phyloP scores from a whole-genome alignment of 2,888 invertebrate species.

The Clunio marinus region DNA sequence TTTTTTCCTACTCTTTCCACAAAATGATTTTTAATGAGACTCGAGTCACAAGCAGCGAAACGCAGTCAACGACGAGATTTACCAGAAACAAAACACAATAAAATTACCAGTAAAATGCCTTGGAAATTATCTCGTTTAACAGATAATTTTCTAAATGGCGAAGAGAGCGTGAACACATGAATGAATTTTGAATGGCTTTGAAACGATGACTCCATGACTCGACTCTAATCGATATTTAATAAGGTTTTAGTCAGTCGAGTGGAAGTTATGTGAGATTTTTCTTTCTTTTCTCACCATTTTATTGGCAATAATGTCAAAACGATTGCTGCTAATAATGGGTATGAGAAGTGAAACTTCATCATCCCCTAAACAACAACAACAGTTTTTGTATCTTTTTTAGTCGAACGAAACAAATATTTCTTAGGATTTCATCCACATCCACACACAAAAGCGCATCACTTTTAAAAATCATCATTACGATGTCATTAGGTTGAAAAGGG shows the following conservation, averaged over 20 bases:
- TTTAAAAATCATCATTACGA: slow-evolving; percentile 19
- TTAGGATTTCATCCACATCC: too few relatives aligned
- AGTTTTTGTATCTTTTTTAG: neutral
- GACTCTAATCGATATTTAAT: slow-evolving; percentile 35
- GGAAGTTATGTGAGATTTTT: slow-evolving; percentile 19
- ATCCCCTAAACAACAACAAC: slow-evolving; percentile 1
- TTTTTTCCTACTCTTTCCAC: neutral
- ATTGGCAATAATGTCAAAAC: slow-evolving; percentile 10
- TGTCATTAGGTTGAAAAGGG: neutral
- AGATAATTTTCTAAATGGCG: slow-evolving; percentile 21
- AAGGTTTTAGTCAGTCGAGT: slow-evolving; percentile 20
- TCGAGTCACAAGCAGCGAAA: neutral
- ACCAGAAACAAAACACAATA: slow-evolving; percentile 18
- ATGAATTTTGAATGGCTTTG: slow-evolving; percentile 26
- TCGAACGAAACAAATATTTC: too few relatives aligned
- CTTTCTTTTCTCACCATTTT: slow-evolving; percentile 14
- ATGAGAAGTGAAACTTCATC: neutral
- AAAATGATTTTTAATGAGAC: slow-evolving; percentile 15
- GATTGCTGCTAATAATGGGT: slow-evolving; percentile 11
- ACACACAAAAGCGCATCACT: slow-evolving; percentile 16
- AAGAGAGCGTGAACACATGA: slow-evolving; percentile 19
- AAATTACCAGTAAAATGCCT: slow-evolving; percentile 12
- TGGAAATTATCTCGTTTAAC: slow-evolving; percentile 9
- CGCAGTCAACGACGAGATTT: too few relatives aligned
- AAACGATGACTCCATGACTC: slow-evolving; percentile 1